Conservation (phyloP, 1,140 invertebrate species). For the Nasonia longicornis region DNA sequence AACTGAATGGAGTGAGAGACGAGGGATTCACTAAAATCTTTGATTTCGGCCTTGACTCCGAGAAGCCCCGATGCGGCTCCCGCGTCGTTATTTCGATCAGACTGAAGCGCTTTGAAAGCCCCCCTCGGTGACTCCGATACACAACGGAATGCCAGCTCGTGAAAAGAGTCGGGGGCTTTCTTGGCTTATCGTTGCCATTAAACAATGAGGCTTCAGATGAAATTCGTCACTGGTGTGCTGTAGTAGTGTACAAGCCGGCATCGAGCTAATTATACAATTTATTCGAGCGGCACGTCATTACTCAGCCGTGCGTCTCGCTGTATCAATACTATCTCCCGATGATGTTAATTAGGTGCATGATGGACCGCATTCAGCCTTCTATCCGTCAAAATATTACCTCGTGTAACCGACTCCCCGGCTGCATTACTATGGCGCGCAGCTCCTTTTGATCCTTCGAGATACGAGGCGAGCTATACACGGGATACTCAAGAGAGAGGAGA, state of each 20-base stretch:
- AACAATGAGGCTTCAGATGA: too few species aligned
- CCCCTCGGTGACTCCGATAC: not conserved
- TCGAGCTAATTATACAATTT: not conserved
- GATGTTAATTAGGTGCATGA: not conserved
- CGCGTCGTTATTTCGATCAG: not conserved
- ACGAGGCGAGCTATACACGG: not conserved
- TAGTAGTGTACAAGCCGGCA: too few species aligned
- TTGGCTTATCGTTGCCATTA: too few species aligned
- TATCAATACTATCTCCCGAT: not conserved
- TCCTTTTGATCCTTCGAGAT: not conserved
- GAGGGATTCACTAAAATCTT: not conserved
- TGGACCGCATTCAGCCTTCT: not conserved
- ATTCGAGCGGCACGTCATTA: not conserved
- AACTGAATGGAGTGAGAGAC: not conserved
- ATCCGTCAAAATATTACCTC: conserved; percentile 9
- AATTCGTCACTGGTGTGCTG: too few species aligned
- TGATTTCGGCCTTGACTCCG: not conserved
- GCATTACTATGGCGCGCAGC: not conserved
- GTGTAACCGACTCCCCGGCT: not conserved
- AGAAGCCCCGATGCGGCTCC: not conserved
- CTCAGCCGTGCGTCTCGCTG: not conserved
- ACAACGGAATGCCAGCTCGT: not conserved
- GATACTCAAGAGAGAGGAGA: not conserved
- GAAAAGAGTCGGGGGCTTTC: too few species aligned
- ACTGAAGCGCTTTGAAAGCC: not conserved